These are phyloP conservation scores for Drosophila prosaltans DNA, from an alignment of 1,140 invertebrate species.

Conservation along the genomic window DNA sequence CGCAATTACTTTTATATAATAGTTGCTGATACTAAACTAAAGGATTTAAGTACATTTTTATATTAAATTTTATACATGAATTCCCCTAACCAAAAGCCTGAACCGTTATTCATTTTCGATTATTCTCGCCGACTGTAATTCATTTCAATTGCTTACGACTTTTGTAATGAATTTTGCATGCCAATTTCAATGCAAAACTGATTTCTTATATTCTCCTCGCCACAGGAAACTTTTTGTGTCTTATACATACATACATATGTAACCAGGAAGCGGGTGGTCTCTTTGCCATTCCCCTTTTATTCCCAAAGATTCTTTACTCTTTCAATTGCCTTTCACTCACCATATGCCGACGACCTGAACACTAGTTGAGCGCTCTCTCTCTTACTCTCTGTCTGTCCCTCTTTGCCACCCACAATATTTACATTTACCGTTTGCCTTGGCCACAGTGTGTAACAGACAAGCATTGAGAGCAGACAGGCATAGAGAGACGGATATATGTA, in stretches of 20 bases:
- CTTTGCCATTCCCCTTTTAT: background rate
- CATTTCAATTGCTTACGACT: background rate
- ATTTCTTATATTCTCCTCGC: background rate
- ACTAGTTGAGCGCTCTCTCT: slow-evolving; percentile 9
- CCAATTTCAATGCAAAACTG: slow-evolving; percentile 3
- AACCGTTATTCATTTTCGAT: slow-evolving; percentile 1
- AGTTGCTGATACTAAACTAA: too few species aligned
- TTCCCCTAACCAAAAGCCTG: background rate
- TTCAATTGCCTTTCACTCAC: background rate
- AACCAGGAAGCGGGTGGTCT: slow-evolving; percentile 2
- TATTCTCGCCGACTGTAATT: background rate
- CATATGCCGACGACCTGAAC: background rate
- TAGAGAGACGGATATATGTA: too few species aligned
- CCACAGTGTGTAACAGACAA: background rate
- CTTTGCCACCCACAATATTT: slow-evolving; percentile 17
- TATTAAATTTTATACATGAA: too few species aligned
- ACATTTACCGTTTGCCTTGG: slow-evolving; percentile 16
- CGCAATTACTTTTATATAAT: too few species aligned
- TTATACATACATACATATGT: slow-evolving; percentile 2
- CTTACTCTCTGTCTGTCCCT: background rate
- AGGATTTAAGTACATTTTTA: too few species aligned
- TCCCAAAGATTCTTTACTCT: background rate
- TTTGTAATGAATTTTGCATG: slow-evolving; percentile 9
- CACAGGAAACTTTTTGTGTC: slow-evolving; percentile 1
- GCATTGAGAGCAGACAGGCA: background rate